Evolutionary conservation across 2,797 vertebrate genomes (phyloP), one percentile per base, ranked within the genome.

Genomic region (Bucorvus abyssinicus): DNA sequence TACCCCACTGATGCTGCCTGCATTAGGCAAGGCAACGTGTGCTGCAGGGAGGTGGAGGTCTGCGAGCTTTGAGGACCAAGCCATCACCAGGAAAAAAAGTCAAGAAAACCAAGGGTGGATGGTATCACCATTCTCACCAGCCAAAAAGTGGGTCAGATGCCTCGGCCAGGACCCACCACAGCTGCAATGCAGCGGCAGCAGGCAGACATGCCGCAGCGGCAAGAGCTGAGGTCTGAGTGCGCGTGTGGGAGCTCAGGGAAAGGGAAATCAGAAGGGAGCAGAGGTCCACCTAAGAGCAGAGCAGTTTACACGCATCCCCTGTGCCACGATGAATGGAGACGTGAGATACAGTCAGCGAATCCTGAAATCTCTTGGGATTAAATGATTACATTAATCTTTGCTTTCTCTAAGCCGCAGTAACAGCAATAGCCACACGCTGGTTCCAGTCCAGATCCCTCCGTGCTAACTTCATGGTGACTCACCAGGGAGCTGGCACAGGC

Each of bases 371-470:
- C 92, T 85, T 0, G 0, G 95, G 95, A 96, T 95, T 97, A 95
- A 96, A 93, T 93, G 93, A 94, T 97, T 96, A 97, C 85, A 76
- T 94, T 95, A 93, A 93, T 96, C 95, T 95, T 94, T 90, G 91
- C 94, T 95, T 96, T 96, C 91, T 59, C 94, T 95, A 88, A 96
- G 89, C 92, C 0, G 7, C 2, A 0, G 79, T 83, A 94, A 90
- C 22, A 21, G 94, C 89, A 91, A 59, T 52, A 94, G 79, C 94
- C 89, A 76, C 83, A 78, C 40, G 74, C 80, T 92, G 89, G 91
- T 83, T 91, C 89, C 67, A 81, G 83, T 77, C 89, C 94, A 94
- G 89, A 63, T 78, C 80, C 61, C 67, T 69, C 76, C 3, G 12
- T 13, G 75, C 53, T 73, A 45, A 68, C 76, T 81, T 75, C 57